A percentile compares a stretch with the other conserved stretches of the same genome.
These are phyloP conservation scores for Amphipyra tragopoginis DNA, from an alignment of 2,888 invertebrate genomes.

Conservation along the genomic window DNA sequence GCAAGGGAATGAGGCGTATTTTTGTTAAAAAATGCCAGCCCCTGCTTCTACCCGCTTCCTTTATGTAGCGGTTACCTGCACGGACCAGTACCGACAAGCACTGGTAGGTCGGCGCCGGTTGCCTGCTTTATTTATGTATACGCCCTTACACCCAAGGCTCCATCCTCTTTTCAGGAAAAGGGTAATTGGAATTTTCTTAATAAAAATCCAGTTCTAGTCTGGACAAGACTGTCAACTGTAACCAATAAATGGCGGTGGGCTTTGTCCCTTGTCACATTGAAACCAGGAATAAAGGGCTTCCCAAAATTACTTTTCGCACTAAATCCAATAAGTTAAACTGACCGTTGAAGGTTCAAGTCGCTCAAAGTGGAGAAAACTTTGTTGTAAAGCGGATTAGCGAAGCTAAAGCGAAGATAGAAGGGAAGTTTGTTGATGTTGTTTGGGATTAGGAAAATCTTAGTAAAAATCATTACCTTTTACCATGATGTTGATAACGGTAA, in stretches of 20 bases:
- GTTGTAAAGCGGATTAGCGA: conserved; percentile 2
- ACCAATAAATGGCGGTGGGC: conserved; percentile 26
- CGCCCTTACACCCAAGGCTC: neutral
- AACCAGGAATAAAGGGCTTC: conserved; percentile 16
- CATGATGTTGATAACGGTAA: too few relatives aligned
- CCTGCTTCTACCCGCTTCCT: too few relatives aligned
- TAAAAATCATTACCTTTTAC: too few relatives aligned
- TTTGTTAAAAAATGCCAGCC: too few relatives aligned
- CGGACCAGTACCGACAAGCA: too few relatives aligned
- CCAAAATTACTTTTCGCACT: conserved; percentile 25
- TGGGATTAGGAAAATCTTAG: too few relatives aligned
- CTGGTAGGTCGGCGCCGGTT: too few relatives aligned
- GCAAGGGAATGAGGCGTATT: too few relatives aligned
- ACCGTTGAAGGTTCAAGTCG: conserved; percentile 21
- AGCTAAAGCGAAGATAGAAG: neutral
- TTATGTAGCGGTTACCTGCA: too few relatives aligned
- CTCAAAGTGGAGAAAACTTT: conserved; percentile 24
- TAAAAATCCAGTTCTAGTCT: conserved; percentile 3
- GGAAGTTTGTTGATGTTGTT: conserved; percentile 10
- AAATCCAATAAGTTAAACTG: conserved; percentile 14
- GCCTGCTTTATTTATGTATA: too few relatives aligned
- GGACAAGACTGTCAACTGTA: conserved; percentile 3
- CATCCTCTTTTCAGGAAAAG: neutral
- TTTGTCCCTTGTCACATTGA: conserved; percentile 21
- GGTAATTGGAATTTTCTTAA: conserved; percentile 6